Base-by-base conservation (phyloP, 2,113 vertebrate genomes). In the Xenopus laevis region DNA sequence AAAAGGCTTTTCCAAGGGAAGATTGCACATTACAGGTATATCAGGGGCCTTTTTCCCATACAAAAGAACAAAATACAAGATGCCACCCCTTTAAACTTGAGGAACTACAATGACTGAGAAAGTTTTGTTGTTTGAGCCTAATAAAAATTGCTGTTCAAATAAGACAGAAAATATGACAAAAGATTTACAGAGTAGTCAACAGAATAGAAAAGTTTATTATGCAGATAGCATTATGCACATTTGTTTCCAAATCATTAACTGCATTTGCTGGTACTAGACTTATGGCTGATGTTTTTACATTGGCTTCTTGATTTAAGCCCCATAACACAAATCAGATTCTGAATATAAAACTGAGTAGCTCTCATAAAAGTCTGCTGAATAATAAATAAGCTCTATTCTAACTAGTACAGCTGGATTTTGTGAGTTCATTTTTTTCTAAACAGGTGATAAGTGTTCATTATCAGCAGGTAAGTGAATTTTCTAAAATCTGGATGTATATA, bases 161-260 rank as follows among this genome's bases (percentile, higher is more conserved):
- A 40, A 40, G 8, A 40, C 33, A 4, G 33, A 9, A 40, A 40
- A 40, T 40, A 40, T 40, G 33, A 40, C 33, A 40, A 40, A 40
- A 4, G 33, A 40, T 40, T 40, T 40, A 40, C 33, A 40, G 8
- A 40, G 33, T 40, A 50, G 47, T 13, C 2, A 1, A 50, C 23
- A 27, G 23, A 50, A 50, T 50, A 50, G 46, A 47, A 2, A 12
- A 47, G 15, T 10, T 50, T 50, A 13, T 9, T 16, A 50, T 50
- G 47, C 47, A 50, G 47, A 16, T 50, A 50, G 4, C 47, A 50
- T 50, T 50, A 12, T 50, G 47, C 47, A 40, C 6, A 40, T 60
- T 60, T 27, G 23, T 60, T 23, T 60, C 58, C 58, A 60, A 60
- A 60, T 15, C 58, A 60, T 60, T 60, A 60, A 60, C 21, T 23